Percentiles rank a stretch among this genome's conserved stretches.
Evolutionary conservation across 2,797 vertebrate genomes (phyloP).

Genomic region (Alca torda): DNA sequence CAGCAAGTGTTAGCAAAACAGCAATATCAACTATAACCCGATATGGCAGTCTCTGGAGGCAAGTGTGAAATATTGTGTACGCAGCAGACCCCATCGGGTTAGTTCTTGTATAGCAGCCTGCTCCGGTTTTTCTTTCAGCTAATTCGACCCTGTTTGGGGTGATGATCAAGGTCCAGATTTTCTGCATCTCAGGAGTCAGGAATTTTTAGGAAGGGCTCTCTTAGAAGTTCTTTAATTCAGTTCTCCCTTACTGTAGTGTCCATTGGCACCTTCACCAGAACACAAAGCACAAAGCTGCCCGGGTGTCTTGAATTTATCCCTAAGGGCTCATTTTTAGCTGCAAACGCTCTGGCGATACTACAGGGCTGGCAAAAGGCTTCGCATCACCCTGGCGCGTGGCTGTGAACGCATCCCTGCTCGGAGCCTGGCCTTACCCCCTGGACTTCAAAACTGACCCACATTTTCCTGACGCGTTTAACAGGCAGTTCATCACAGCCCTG

Average conservation of each 20-base stretch:
- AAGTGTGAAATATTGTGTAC: background rate
- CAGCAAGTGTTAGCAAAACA: background rate
- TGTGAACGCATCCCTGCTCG: background rate
- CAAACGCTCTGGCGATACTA: background rate
- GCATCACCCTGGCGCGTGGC: fast-evolving
- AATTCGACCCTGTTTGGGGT: background rate
- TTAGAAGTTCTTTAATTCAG: background rate
- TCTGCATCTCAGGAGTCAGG: background rate
- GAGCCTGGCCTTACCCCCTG: background rate
- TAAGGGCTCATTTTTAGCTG: background rate
- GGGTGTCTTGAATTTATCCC: background rate
- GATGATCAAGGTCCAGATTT: background rate
- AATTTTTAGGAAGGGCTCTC: background rate
- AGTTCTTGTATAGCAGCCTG: background rate
- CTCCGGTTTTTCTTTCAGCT: background rate
- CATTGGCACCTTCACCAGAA: background rate
- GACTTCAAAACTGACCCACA: background rate
- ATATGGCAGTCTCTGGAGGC: background rate
- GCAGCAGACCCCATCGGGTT: too few species aligned
- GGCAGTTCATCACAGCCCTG: background rate
- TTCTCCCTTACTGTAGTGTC: background rate
- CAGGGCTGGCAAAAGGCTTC: background rate
- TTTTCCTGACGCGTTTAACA: conserved; percentile 3
- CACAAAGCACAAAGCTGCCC: background rate
- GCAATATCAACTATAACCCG: fast-evolving